Evolutionary conservation across 2,888 invertebrate species (phyloP), one percentile per base, ranked within the genome.

Genomic region (Chydorus sphaericus): DNA sequence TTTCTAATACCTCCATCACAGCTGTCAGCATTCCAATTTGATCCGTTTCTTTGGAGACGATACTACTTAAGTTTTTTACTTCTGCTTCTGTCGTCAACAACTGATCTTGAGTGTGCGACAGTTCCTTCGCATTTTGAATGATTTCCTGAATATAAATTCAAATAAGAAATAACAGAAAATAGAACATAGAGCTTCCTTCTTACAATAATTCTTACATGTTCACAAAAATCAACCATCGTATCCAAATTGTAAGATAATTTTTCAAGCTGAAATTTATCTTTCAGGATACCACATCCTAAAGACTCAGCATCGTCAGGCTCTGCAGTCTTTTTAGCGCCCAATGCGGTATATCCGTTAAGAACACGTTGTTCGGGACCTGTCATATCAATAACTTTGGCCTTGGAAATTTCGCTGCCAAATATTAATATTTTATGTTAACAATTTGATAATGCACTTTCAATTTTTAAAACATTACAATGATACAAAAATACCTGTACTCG

Each of bases 351-450:
- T 0, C 93, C 92, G 66, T 85, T 87, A 3, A 92, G 75, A 36
- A 97, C 86, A 56, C 92, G 78, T 68, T 88, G 85, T 70, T 97
- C 91, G 0, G 87, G 89, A 0, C 97, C 97, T 7, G 97, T 97
- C 92, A 98, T 91, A 71, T 98, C 98, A 61, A 98, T 97, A 11
- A 99, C 96, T 63, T 96, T 96, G 39, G 93, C 92, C 70, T 88
- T 88, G 31, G 83, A 80, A 52, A 90, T 70, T 63, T 85, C 82
- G 65, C 74, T 77, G 60, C 56, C 56, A 49, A 23, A 16, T 6
- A 36, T n/a, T 48, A 1, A 57, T n/a, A 14, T 8, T 33, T 33
- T 18, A 58, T 33, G 10, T 39, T 33, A 14, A 33, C 33, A 33
- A 33, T 2, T 14, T 48, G 14, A 37, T 16, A 53, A n/a, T n/a